Evolutionary conservation across 2,888 invertebrate species (phyloP).

Genomic region (Cremastinae sp.): DNA sequence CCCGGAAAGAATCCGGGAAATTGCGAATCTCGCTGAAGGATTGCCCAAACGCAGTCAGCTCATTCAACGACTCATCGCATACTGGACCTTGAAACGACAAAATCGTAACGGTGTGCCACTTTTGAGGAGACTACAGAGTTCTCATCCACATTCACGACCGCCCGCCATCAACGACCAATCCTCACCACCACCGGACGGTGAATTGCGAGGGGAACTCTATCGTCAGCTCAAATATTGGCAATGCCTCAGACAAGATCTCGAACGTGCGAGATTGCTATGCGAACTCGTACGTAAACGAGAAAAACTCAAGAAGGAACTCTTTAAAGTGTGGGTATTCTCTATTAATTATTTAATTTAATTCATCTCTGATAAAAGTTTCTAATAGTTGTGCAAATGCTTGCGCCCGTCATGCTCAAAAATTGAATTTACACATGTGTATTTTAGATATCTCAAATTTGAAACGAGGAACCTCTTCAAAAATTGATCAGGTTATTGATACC

Average conservation of each 20-base stretch:
- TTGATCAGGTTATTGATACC: no score
- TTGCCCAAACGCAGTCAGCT: constrained; percentile 90
- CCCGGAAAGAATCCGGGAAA: constrained; percentile 92
- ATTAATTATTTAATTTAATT: neutral
- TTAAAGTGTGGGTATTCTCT: constrained; percentile 83
- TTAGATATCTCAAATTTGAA: no score
- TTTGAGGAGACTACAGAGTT: constrained; percentile 89
- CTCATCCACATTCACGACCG: constrained; percentile 77
- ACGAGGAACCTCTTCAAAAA: no score
- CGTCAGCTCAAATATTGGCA: constrained; percentile 96
- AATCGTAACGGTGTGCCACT: constrained; percentile 97
- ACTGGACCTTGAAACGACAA: constrained; percentile 98
- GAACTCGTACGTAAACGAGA: constrained; percentile 97
- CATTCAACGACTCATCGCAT: constrained; percentile 93
- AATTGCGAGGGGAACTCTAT: constrained; percentile 85
- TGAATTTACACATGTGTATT: constrained; percentile 3
- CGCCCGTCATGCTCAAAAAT: constrained; percentile 8
- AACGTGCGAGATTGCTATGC: constrained; percentile 93
- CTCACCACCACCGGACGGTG: constrained; percentile 76
- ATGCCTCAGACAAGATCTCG: constrained; percentile 95
- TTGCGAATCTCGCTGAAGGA: constrained; percentile 84
- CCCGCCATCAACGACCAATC: constrained; percentile 72
- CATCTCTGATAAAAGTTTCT: no score
- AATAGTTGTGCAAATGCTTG: no score
- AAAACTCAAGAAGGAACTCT: constrained; percentile 93